Evolutionary conservation across 23 tunicate genomes (phyloP).

Genomic region (Corella eumyota): DNA sequence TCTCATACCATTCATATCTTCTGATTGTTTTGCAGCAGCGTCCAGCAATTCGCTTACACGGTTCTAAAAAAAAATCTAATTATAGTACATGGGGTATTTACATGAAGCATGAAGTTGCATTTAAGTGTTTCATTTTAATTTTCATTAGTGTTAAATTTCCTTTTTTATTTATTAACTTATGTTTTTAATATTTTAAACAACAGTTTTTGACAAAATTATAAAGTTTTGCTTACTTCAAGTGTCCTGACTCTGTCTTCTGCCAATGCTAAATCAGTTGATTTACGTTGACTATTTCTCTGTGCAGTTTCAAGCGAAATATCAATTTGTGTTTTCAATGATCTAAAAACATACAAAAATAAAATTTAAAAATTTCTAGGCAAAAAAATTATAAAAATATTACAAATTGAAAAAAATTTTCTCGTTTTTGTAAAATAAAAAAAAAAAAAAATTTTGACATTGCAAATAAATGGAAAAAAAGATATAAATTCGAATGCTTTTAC

Average conservation of each 20-base stretch:
- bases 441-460: neutral
- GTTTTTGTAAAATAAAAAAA: neutral
- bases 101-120: no score
- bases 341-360: conserved; percentile 9
- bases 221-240: conserved; percentile 52
- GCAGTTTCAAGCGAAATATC: conserved; percentile 45
- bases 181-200: no score
- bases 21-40: conserved; percentile 43
- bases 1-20: conserved; percentile 53
- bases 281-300: conserved; percentile 31
- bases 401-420: no score
- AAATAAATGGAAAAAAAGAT: neutral
- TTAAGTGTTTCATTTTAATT: no score
- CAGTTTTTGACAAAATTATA: no score
- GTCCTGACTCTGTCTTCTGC: conserved; percentile 57
- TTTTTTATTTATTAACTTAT: no score
- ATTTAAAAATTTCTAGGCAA: no score
- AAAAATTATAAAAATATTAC: no score
- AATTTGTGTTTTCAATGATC: conserved; percentile 40
- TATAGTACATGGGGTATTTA: no score
- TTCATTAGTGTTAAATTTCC: no score
- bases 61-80: conserved; percentile 9
- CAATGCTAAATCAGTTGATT: conserved; percentile 31
- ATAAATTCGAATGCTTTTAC: no score
- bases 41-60: conserved; percentile 47